phyloP scores from a whole-genome alignment of 2,113 vertebrate genomes.

The Hypanus sabinus region DNA sequence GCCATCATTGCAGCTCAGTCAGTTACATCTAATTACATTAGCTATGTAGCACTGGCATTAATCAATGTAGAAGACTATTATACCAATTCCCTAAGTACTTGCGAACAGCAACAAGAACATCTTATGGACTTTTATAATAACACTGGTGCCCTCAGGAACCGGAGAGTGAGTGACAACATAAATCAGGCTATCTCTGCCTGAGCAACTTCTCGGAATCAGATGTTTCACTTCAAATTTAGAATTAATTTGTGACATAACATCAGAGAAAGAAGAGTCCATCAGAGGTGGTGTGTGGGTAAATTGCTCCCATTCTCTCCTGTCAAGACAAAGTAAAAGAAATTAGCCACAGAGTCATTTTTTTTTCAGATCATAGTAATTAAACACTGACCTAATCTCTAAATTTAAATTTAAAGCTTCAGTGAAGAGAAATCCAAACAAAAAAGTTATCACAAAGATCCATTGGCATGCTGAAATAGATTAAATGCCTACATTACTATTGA shows the following conservation, averaged over 20 bases:
- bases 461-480: not conserved
- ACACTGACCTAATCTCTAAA: not conserved
- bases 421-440: not conserved
- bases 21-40: constrained; percentile 29
- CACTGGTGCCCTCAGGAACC: not conserved
- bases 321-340: not conserved
- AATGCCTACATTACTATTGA: too few relatives aligned
- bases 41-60: constrained; percentile 22
- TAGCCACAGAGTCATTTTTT: not conserved
- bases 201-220: not conserved
- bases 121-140: constrained; percentile 24
- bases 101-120: not conserved
- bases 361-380: not conserved
- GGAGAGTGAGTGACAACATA: not conserved
- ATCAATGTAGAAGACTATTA: not conserved
- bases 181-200: not conserved
- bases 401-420: not conserved
- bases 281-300: not conserved
- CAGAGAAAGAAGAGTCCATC: not conserved
- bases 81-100: not conserved
- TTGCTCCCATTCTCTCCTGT: not conserved
- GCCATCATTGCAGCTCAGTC: not conserved
- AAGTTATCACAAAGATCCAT: not conserved
- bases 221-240: not conserved
- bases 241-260: not conserved